phyloP scores from a whole-genome alignment of 2,797 vertebrate genomes.

The Anguilla obscura region DNA sequence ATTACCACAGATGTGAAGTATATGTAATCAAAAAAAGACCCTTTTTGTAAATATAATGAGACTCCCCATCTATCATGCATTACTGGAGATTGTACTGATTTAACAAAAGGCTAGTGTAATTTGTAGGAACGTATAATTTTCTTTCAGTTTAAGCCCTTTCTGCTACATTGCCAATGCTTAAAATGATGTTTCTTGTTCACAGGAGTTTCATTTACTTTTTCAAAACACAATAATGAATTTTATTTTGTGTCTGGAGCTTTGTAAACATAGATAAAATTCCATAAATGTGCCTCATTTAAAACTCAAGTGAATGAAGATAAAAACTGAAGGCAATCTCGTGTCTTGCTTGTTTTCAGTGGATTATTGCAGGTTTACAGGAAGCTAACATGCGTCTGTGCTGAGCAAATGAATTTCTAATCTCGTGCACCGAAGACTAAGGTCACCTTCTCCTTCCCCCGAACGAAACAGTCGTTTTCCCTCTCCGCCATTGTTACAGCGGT shows the following conservation, averaged over 20 bases:
- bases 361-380: constrained; percentile 38
- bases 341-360: not conserved
- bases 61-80: not conserved
- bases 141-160: not conserved
- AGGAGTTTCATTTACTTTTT: not conserved
- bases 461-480: constrained; percentile 59
- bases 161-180: not conserved
- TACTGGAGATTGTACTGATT: not conserved
- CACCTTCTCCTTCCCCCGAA: constrained; percentile 60
- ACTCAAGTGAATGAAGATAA: not conserved
- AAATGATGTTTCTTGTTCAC: not conserved
- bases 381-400: constrained; percentile 62
- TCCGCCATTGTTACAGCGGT: constrained; percentile 64
- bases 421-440: constrained; percentile 67
- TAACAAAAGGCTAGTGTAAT: not conserved
- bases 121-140: not conserved
- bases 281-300: not conserved
- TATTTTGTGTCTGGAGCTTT: not conserved
- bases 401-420: constrained; percentile 73
- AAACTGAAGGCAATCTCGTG: not conserved
- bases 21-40: not conserved
- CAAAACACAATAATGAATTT: not conserved
- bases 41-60: not conserved
- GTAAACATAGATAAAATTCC: not conserved
- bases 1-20: constrained; percentile 1